Percentiles rank a stretch among this genome's conserved stretches.
Evolutionary conservation across 2,797 vertebrate genomes (phyloP).

Genomic region (Sternotherus odoratus): DNA sequence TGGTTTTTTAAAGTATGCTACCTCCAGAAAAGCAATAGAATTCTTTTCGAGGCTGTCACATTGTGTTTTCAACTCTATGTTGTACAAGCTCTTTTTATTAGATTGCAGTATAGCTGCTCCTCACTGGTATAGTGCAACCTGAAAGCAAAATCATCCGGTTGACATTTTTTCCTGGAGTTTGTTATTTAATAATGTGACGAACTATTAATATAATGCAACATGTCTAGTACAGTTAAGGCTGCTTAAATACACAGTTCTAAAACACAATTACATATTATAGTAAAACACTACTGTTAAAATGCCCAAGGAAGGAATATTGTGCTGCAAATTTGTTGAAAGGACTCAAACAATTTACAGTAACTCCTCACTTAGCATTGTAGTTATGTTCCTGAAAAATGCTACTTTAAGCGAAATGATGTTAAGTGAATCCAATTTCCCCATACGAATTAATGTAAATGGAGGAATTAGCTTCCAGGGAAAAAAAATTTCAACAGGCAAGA

Average conservation of each 20-base stretch:
- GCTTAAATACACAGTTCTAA: not conserved
- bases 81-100: not conserved
- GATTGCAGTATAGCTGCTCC: slow-evolving; percentile 13
- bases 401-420: too few species aligned
- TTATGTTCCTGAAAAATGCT: too few species aligned
- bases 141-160: slow-evolving; percentile 24
- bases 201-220: not conserved
- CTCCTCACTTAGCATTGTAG: too few species aligned
- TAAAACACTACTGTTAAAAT: not conserved
- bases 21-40: not conserved
- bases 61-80: slow-evolving; percentile 18
- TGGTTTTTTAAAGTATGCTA: not conserved
- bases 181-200: slow-evolving; percentile 36
- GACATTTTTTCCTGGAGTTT: slow-evolving; percentile 23
- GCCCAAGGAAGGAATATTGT: not conserved
- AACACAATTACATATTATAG: not conserved
- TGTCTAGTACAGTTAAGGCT: not conserved
- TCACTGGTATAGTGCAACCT: not conserved
- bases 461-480: too few species aligned
- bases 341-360: not conserved
- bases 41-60: not conserved
- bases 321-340: not conserved
- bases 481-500: too few species aligned
- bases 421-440: too few species aligned
- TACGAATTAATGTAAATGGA: too few species aligned